Evolutionary conservation across 1,140 invertebrate genomes (phyloP).

Genomic region (Augochlora pura): DNA sequence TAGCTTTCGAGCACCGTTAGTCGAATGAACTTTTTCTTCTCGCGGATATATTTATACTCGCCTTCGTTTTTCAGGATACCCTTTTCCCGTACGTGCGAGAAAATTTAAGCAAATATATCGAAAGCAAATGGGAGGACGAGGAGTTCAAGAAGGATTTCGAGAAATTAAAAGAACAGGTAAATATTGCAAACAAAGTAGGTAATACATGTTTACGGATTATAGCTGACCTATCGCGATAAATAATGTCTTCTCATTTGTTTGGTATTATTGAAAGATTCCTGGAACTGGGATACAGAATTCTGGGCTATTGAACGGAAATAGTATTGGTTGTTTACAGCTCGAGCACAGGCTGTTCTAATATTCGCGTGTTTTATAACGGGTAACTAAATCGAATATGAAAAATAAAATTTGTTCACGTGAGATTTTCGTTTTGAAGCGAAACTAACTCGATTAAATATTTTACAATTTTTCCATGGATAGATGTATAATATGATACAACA

Average conservation of each 20-base stretch:
- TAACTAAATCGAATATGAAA: too few species aligned
- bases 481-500: not conserved
- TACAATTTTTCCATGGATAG: too few species aligned
- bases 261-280: slow-evolving; percentile 9
- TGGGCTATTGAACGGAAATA: not conserved
- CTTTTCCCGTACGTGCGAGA: slow-evolving; percentile 90
- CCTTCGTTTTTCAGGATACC: slow-evolving; percentile 83
- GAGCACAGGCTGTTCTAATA: not conserved
- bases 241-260: not conserved
- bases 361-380: too few species aligned
- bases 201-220: not conserved
- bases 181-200: slow-evolving; percentile 1
- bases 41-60: slow-evolving; percentile 19
- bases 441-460: too few species aligned
- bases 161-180: slow-evolving; percentile 83
- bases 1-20: not conserved
- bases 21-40: not conserved
- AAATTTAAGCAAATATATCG: slow-evolving; percentile 87
- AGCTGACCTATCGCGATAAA: not conserved
- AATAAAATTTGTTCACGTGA: too few species aligned
- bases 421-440: too few species aligned
- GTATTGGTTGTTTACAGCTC: slow-evolving; percentile 25
- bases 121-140: slow-evolving; percentile 85
- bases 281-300: not conserved
- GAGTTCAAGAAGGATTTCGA: slow-evolving; percentile 86